Evolutionary conservation across 2,797 vertebrate species (phyloP).

Genomic region (Cottoperca gobio): DNA sequence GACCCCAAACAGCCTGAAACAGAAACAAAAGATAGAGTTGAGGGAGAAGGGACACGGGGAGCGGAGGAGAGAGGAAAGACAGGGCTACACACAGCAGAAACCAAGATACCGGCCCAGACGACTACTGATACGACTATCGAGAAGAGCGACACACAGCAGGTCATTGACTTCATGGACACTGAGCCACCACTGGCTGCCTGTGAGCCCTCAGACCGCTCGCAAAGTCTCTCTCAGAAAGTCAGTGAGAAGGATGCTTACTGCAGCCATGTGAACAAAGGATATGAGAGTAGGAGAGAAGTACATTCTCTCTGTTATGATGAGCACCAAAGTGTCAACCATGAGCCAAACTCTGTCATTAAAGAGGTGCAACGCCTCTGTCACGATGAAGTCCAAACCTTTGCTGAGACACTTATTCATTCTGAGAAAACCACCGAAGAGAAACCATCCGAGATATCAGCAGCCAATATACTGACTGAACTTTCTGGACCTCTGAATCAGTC

Average conservation of each 20-base stretch:
- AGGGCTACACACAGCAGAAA: constrained; percentile 48
- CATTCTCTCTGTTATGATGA: not conserved
- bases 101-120: constrained; percentile 58
- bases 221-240: constrained; percentile 33
- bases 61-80: constrained; percentile 64
- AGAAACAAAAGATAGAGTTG: constrained; percentile 51
- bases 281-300: not conserved
- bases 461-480: not conserved
- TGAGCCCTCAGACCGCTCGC: constrained; percentile 23
- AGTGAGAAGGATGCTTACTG: constrained; percentile 17
- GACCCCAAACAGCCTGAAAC: constrained; percentile 25
- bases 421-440: constrained; percentile 17
- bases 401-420: not conserved
- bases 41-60: constrained; percentile 39
- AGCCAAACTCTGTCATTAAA: not conserved
- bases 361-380: not conserved
- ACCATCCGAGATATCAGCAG: not conserved
- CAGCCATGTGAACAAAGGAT: not conserved
- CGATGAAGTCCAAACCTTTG: constrained; percentile 6
- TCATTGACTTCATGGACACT: constrained; percentile 52
- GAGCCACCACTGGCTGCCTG: constrained; percentile 26
- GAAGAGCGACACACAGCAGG: constrained; percentile 45
- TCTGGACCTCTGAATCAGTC: constrained; percentile 13
- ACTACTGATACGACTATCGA: constrained; percentile 45
- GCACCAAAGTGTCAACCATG: not conserved